Evolutionary conservation across 1,140 invertebrate genomes (phyloP).

Genomic region (Drosophila simulans): DNA sequence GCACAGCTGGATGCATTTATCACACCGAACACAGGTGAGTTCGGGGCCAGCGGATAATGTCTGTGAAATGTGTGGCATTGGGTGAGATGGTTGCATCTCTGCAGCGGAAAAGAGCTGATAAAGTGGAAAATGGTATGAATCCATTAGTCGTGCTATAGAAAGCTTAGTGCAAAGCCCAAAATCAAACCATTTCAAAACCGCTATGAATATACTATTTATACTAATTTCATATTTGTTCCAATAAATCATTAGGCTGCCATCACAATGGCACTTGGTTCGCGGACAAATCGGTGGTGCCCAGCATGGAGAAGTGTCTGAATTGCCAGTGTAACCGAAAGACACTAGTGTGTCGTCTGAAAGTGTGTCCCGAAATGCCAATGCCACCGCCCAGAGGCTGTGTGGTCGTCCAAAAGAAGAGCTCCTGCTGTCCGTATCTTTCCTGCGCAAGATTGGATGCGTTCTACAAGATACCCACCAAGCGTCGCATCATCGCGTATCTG

Average conservation of each 20-base stretch:
- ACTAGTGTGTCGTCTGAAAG: constrained; percentile 90
- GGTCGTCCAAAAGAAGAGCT: constrained; percentile 87
- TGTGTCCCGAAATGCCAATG: constrained; percentile 90
- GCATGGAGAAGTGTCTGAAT: constrained; percentile 90
- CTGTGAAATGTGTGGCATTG: constrained; percentile 34
- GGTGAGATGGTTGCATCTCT: constrained; percentile 8
- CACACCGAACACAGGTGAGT: constrained; percentile 77
- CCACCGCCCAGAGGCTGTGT: constrained; percentile 90
- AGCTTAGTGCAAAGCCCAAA: no score
- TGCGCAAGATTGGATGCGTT: constrained; percentile 87
- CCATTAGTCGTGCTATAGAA: background rate
- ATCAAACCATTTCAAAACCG: no score
- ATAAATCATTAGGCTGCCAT: constrained; percentile 86
- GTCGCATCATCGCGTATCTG: constrained; percentile 81
- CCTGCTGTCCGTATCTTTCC: constrained; percentile 91
- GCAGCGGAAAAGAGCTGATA: constrained; percentile 2
- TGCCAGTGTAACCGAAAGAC: constrained; percentile 90
- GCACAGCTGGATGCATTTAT: constrained; percentile 80
- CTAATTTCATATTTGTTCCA: background rate
- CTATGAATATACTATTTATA: background rate
- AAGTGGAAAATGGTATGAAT: constrained; percentile 2
- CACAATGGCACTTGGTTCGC: constrained; percentile 88
- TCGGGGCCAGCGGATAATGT: constrained; percentile 9
- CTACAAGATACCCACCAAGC: constrained; percentile 80
- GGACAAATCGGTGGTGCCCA: constrained; percentile 88